Evolutionary conservation across 2,113 vertebrate species (phyloP).

Genomic region (Microtus ochrogaster): DNA sequence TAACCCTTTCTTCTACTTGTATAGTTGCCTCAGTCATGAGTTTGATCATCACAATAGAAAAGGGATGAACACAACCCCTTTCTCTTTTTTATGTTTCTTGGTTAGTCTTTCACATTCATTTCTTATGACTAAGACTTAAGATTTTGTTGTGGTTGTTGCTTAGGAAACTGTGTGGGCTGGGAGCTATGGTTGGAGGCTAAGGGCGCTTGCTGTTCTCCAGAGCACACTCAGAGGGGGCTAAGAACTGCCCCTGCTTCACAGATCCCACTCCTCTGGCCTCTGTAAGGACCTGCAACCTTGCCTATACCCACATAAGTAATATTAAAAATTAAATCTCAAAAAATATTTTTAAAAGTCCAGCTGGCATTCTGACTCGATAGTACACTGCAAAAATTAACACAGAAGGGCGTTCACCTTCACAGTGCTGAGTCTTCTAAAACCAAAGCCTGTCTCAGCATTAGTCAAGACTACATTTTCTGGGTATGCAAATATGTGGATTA

Average conservation of each 20-base stretch:
- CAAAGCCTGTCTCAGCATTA: not conserved
- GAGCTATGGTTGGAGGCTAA: not conserved
- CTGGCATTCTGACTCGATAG: not conserved
- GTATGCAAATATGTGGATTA: not conserved
- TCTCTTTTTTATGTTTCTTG: not conserved
- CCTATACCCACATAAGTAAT: too few relatives aligned
- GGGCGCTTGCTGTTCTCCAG: not conserved
- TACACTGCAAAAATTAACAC: not conserved
- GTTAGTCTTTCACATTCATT: not conserved
- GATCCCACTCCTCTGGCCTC: not conserved
- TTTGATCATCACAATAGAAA: not conserved
- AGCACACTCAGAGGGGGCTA: not conserved
- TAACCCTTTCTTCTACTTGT: not conserved
- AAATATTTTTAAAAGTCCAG: not conserved
- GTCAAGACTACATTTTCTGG: conserved; percentile 23
- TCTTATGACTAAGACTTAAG: not conserved
- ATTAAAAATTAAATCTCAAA: not conserved
- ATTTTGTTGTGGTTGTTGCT: not conserved
- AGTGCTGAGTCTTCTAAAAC: not conserved
- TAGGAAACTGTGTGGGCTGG: not conserved
- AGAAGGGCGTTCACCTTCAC: conserved; percentile 1
- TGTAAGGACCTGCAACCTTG: not conserved
- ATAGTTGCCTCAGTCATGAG: not conserved
- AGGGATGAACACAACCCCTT: not conserved
- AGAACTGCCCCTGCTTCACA: not conserved